A percentile compares a stretch with the other conserved stretches of the same genome.
phyloP scores from a whole-genome alignment of 2,797 vertebrate species.

The Amphiprion clarkii region DNA sequence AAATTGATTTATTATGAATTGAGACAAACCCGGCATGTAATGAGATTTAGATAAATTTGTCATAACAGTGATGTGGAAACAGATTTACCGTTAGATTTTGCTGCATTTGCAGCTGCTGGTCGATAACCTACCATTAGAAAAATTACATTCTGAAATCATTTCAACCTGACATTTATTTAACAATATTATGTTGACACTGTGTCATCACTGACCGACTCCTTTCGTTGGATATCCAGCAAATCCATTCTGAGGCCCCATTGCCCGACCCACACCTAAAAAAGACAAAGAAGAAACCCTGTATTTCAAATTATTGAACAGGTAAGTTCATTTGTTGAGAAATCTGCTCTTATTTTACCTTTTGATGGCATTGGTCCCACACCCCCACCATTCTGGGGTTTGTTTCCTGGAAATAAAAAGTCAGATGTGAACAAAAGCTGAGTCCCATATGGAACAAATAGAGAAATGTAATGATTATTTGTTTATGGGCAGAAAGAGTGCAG shows the following conservation, averaged over 20 bases:
- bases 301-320: neutral
- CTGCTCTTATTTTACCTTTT: constrained; percentile 62
- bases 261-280: constrained; percentile 64
- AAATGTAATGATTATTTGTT: neutral
- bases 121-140: constrained; percentile 17
- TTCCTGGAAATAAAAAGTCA: constrained; percentile 56
- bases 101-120: constrained; percentile 39
- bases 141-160: neutral
- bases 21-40: neutral
- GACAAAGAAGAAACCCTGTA: neutral
- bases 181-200: neutral
- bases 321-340: neutral
- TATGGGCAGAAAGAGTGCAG: neutral
- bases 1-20: neutral
- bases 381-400: constrained; percentile 51
- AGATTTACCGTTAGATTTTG: constrained; percentile 25
- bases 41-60: neutral
- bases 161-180: neutral
- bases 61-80: neutral
- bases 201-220: constrained; percentile 64
- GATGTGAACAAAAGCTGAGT: neutral
- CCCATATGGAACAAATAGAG: neutral
- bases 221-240: constrained; percentile 65
- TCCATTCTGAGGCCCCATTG: constrained; percentile 59
- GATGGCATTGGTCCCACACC: constrained; percentile 63